Conservation (phyloP, 2,797 vertebrate species). For the Sardinella longiceps region DNA sequence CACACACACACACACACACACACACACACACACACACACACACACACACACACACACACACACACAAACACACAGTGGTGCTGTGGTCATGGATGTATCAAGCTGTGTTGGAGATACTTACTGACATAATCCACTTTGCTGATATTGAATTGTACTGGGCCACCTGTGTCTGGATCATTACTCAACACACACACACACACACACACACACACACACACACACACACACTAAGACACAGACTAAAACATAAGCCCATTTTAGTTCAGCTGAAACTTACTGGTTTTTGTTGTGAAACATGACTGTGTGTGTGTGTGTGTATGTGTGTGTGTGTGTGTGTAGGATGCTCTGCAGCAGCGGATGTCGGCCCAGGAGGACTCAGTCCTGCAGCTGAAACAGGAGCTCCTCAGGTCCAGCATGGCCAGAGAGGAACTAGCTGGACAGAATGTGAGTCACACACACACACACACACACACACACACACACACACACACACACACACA, state of each 20-base stretch:
- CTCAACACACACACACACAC: neutral
- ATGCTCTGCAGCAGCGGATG: conserved; percentile 94
- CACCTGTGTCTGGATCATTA: too few species aligned
- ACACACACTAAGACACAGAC: neutral
- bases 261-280: too few species aligned
- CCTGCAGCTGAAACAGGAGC: conserved; percentile 95
- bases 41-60: neutral
- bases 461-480: conserved; percentile 23
- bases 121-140: too few species aligned
- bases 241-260: too few species aligned
- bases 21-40: neutral
- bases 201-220: conserved; percentile 10
- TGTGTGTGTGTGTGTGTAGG: conserved; percentile 68
- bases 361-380: conserved; percentile 89
- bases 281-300: too few species aligned
- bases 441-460: conserved; percentile 80
- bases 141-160: too few species aligned
- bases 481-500: neutral
- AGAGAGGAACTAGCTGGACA: conserved; percentile 93
- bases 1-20: neutral
- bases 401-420: conserved; percentile 91
- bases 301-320: neutral
- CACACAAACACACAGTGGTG: neutral
- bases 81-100: too few species aligned
- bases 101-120: too few species aligned